Conservation (phyloP, 2,113 vertebrate species). For the Ancistrus triradiatus region DNA sequence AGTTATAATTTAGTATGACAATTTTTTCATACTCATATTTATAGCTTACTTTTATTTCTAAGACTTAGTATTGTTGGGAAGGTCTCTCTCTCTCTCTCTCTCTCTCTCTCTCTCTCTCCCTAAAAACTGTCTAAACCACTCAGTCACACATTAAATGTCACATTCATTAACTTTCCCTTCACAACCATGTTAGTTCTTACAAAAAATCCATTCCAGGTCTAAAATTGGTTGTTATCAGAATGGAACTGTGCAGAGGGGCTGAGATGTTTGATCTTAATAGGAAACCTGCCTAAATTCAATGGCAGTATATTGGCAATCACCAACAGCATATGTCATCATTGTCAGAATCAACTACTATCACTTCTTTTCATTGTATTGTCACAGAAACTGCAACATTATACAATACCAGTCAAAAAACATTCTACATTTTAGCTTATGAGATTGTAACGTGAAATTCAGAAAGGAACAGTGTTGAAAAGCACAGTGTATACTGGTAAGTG, state of each 20-base stretch:
- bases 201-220: no score
- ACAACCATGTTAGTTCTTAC: neutral
- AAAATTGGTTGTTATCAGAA: no score
- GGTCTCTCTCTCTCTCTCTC: no score
- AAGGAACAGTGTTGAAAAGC: conserved; percentile 10
- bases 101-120: neutral
- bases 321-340: conserved; percentile 17
- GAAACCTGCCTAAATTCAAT: no score
- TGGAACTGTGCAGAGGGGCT: neutral
- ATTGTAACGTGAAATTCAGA: neutral
- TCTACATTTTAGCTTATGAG: neutral
- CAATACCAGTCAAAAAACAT: neutral
- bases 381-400: neutral
- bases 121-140: neutral
- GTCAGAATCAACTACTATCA: conserved; percentile 16
- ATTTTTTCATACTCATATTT: no score
- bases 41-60: no score
- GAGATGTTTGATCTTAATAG: conserved; percentile 6
- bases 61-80: no score
- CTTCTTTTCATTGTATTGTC: neutral
- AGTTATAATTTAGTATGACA: no score
- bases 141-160: conserved; percentile 17
- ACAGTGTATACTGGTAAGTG: neutral
- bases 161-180: conserved; percentile 18
- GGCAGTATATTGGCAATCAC: neutral